These are phyloP conservation scores for Volucella zonaria DNA, from an alignment of 2,888 invertebrate genomes.

Conservation along the genomic window DNA sequence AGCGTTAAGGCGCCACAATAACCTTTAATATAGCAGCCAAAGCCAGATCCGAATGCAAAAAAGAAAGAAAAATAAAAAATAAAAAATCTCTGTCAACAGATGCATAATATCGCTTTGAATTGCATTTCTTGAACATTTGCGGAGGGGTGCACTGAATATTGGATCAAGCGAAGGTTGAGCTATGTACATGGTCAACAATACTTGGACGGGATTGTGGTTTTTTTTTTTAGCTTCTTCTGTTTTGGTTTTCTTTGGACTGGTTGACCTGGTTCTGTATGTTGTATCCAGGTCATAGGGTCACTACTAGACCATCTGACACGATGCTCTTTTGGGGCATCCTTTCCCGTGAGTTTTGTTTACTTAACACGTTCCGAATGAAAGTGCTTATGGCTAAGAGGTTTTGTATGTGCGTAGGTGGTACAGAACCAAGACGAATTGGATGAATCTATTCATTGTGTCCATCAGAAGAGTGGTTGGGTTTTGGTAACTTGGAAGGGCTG, in stretches of 20 bases:
- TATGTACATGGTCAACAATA: constrained; percentile 31
- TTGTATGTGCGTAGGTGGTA: constrained; percentile 34
- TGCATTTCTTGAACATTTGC: constrained; percentile 35
- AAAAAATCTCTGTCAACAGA: constrained; percentile 41
- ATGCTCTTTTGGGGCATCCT: constrained; percentile 36
- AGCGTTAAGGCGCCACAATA: constrained; percentile 72
- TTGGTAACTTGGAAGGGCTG: no score
- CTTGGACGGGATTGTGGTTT: neutral
- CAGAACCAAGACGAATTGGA: constrained; percentile 21
- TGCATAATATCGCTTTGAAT: constrained; percentile 38
- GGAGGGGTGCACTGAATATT: constrained; percentile 22
- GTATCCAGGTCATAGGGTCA: constrained; percentile 43
- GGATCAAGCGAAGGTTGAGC: constrained; percentile 54
- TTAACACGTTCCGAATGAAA: constrained; percentile 38
- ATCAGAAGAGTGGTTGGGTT: neutral
- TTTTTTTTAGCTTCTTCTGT: neutral
- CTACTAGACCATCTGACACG: constrained; percentile 38
- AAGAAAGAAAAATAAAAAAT: neutral
- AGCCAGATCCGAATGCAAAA: constrained; percentile 47
- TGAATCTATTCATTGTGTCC: constrained; percentile 25
- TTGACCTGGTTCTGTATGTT: neutral
- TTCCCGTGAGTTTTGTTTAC: constrained; percentile 21
- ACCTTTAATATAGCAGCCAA: constrained; percentile 35
- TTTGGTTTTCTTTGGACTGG: constrained; percentile 22
- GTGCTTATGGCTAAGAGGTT: constrained; percentile 26